These are phyloP conservation scores for Tolypeutes matacus DNA, from an alignment of 2,797 vertebrate species.

Conservation along the genomic window DNA sequence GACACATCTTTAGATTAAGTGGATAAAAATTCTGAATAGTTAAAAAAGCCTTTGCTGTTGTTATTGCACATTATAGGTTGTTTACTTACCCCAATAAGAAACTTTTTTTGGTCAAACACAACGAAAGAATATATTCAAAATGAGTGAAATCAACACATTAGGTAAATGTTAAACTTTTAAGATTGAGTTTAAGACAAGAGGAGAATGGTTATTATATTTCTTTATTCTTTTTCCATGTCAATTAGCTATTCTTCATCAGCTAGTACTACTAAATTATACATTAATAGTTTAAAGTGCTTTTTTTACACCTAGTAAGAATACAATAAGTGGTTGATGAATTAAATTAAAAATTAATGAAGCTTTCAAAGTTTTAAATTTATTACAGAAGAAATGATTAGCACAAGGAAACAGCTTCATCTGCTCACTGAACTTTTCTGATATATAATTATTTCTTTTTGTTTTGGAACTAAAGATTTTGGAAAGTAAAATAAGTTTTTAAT, in stretches of 20 bases:
- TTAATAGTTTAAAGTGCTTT: neutral
- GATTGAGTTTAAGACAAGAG: neutral
- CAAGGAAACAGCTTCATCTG: neutral
- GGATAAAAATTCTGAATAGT: neutral
- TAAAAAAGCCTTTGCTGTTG: neutral
- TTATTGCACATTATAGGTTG: neutral
- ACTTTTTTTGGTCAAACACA: neutral
- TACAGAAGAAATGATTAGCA: constrained; percentile 10
- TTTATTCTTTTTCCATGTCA: neutral
- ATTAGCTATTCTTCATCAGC: constrained; percentile 7
- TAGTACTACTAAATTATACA: neutral
- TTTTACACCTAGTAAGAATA: constrained; percentile 11
- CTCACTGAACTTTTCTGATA: neutral
- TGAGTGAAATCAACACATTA: neutral
- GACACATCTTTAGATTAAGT: neutral
- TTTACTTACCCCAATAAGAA: constrained; percentile 33
- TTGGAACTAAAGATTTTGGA: neutral
- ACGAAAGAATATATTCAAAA: neutral
- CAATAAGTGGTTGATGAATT: neutral
- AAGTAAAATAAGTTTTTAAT: constrained; percentile 28
- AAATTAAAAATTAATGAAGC: neutral
- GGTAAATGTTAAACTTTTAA: neutral
- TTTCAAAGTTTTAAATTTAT: constrained; percentile 33
- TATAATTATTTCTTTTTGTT: neutral
- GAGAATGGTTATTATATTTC: neutral